Base-by-base conservation (phyloP, 2,888 invertebrate species). In the Chrysomela aeneicollis region DNA sequence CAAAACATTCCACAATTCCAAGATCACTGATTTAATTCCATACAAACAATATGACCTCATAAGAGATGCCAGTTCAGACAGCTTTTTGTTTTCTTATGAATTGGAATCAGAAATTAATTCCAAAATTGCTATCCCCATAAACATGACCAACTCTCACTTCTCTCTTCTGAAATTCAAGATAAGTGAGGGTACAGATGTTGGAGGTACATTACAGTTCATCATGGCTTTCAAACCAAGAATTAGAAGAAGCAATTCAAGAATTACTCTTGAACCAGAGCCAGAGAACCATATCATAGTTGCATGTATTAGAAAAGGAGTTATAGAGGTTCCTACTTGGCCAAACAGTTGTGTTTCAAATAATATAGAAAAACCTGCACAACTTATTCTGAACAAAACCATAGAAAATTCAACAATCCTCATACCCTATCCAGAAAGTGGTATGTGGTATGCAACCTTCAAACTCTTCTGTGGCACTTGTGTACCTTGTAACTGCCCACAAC, bases 371-470 rank as follows among this genome's bases (percentile, higher is more conserved):
- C 84, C 85, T 0, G 88, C 91, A 0, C 84, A 90, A 26, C 85
- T 89, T 59, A 85, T 89, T 17, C 79, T 90, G 10, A 91, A 91
- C 74, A 88, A 86, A 68, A 89, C 90, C 0, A 86, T 87, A 0
- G 86, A 86, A 35, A 87, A 90, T 49, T 87, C 90, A 55, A 86
- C 88, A 57, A 81, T 89, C 15, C 86, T 89, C 66, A 87, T 92
- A 26, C 95, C 95, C 0, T 96, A 89, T 77, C 95, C 95, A 0
- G 93, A 94, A 74, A 88, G 90, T 30, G 95, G 95, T 0, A 83
- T 84, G 37, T 96, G 95, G 94, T 93, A 91, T 82, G 80, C 94
- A 17, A 90, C 90, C 0, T 82, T 94, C 68, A 87, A 88, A 52
- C 82, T 92, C 55, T 91, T 90, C 77, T 93, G 93, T 73, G 86